Conservation (phyloP, 2,113 vertebrate species). For the Tetrao urogallus region DNA sequence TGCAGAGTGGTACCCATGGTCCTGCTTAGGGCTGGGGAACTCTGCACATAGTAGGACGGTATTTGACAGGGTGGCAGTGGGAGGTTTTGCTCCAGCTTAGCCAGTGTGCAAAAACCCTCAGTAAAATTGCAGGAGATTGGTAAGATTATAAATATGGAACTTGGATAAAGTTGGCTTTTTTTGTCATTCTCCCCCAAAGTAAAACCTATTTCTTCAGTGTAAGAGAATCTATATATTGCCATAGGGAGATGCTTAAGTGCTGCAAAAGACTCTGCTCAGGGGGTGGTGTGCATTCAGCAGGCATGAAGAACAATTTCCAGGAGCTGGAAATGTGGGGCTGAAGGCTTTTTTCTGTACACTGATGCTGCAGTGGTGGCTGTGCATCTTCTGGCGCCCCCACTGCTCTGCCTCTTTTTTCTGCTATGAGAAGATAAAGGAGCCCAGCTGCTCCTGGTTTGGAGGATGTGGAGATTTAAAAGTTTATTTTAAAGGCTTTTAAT, state of each 20-base stretch:
- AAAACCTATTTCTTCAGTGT: background rate
- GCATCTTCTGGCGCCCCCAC: fast-evolving
- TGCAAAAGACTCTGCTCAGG: background rate
- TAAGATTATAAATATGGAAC: background rate
- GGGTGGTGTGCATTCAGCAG: background rate
- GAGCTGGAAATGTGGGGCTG: background rate
- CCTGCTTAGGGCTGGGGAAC: background rate
- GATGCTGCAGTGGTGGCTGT: background rate
- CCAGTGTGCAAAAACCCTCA: background rate
- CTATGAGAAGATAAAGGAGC: background rate
- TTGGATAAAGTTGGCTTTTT: background rate
- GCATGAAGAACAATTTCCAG: background rate
- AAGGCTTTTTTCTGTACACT: fast-evolving
- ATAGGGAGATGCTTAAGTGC: background rate
- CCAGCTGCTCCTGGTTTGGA: background rate
- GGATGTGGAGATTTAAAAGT: background rate
- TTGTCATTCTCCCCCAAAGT: background rate
- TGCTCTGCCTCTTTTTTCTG: background rate
- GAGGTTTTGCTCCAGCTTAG: background rate
- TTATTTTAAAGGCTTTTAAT: background rate
- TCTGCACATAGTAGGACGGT: background rate
- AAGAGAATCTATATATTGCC: background rate
- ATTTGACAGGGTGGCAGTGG: fast-evolving
- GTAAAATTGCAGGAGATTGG: slow-evolving; percentile 5
- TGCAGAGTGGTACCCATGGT: no score